Conservation (phyloP, 2,888 invertebrate genomes). For the Drosophila neoperkinsi region DNA sequence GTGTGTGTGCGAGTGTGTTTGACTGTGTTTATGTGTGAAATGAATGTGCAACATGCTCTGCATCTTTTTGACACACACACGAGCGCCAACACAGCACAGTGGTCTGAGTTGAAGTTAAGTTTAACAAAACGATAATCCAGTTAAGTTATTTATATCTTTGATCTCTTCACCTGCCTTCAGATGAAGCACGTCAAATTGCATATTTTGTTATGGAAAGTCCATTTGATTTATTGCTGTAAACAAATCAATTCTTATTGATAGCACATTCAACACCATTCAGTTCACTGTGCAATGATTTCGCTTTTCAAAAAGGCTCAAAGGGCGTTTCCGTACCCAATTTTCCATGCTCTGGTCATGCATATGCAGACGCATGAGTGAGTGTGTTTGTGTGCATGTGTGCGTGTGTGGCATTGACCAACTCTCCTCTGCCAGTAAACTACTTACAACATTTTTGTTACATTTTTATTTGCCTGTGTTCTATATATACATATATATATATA, state of each 20-base stretch:
- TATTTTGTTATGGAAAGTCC: neutral
- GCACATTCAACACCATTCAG: neutral
- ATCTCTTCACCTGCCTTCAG: neutral
- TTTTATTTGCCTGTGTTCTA: slow-evolving; percentile 13
- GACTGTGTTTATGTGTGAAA: slow-evolving; percentile 48
- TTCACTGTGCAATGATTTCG: slow-evolving; percentile 52
- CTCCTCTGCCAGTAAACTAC: slow-evolving; percentile 5
- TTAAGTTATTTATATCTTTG: neutral
- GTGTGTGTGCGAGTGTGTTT: neutral
- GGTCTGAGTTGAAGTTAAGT: slow-evolving; percentile 2
- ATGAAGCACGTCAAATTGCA: neutral
- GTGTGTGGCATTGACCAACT: slow-evolving; percentile 50
- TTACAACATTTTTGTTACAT: slow-evolving; percentile 54
- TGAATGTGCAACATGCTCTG: slow-evolving; percentile 62
- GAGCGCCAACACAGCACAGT: slow-evolving; percentile 26
- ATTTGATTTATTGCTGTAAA: neutral
- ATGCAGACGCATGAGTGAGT: slow-evolving; percentile 28
- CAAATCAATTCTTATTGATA: neutral
- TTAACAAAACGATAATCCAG: neutral
- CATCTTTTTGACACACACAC: slow-evolving; percentile 15
- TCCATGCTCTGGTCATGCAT: slow-evolving; percentile 51
- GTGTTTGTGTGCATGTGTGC: slow-evolving; percentile 18
- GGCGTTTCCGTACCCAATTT: slow-evolving; percentile 56
- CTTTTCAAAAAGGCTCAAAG: slow-evolving; percentile 37
- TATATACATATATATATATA: neutral